Percentiles rank a stretch among this genome's conserved stretches.
phyloP scores from a whole-genome alignment of 2,888 invertebrate species.

The Opisthograptis luteolata region DNA sequence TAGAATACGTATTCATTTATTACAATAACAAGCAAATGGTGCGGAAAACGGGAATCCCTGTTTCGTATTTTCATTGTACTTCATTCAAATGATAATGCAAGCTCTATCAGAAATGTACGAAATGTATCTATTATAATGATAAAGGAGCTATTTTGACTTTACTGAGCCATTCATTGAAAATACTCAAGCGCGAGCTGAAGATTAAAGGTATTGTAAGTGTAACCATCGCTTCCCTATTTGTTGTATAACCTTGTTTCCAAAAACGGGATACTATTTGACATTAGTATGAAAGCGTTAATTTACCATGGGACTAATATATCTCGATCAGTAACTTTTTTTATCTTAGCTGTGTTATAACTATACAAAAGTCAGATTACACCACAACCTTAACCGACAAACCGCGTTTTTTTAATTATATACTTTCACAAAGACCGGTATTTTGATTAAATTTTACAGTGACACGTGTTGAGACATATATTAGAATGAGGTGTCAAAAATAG shows the following conservation, averaged over 20 bases:
- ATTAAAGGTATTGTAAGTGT: conserved; percentile 18
- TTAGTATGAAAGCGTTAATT: conserved; percentile 26
- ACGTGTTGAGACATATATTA: no score
- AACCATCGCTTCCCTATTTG: conserved; percentile 18
- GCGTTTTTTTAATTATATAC: no score
- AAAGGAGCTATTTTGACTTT: no score
- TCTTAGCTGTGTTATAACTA: conserved; percentile 32
- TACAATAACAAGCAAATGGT: background rate
- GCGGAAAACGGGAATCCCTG: background rate
- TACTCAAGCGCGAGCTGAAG: no score
- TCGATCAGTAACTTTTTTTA: conserved; percentile 36
- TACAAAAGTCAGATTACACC: conserved; percentile 11
- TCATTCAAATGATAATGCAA: background rate
- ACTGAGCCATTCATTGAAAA: no score
- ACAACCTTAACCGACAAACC: background rate
- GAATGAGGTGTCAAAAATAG: no score
- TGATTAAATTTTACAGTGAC: no score
- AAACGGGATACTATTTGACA: conserved; percentile 13
- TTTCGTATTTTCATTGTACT: background rate
- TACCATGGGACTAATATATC: conserved; percentile 38
- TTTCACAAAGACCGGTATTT: no score
- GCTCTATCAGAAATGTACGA: background rate
- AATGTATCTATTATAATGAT: no score
- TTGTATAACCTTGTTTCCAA: conserved; percentile 7
- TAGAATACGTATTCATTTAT: background rate